Percentiles rank a stretch among this genome's conserved stretches.
These are phyloP conservation scores for Globia sparganii DNA, from an alignment of 2,888 invertebrate genomes.

Conservation along the genomic window DNA sequence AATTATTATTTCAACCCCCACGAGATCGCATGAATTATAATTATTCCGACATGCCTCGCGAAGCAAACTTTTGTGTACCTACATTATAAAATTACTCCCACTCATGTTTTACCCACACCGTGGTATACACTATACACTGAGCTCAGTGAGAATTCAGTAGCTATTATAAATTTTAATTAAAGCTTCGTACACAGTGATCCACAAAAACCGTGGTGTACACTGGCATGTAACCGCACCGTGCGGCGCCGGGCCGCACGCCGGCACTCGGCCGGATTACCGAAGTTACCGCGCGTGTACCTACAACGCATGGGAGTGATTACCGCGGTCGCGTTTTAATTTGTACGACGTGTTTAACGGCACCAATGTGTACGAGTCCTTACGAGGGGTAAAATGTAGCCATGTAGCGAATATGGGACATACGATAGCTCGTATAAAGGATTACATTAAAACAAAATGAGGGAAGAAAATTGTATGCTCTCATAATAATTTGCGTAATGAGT, in stretches of 20 bases:
- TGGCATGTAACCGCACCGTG: conserved; percentile 70
- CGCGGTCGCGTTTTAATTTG: conserved; percentile 88
- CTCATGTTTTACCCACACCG: conserved; percentile 55
- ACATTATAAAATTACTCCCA: conserved; percentile 67
- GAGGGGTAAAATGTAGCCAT: conserved; percentile 54
- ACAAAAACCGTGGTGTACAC: conserved; percentile 69
- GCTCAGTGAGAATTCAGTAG: conserved; percentile 68
- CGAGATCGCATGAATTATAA: conserved; percentile 58
- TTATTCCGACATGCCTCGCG: conserved; percentile 58
- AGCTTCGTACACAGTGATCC: conserved; percentile 69
- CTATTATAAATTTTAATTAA: conserved; percentile 73
- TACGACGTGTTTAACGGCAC: conserved; percentile 81
- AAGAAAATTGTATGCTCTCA: conserved; percentile 58
- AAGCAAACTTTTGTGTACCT: conserved; percentile 59
- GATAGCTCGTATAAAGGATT: conserved; percentile 65
- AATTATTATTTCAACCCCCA: conserved; percentile 48
- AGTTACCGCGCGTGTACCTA: conserved; percentile 68
- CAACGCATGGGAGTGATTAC: conserved; percentile 78
- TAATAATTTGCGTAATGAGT: conserved; percentile 51
- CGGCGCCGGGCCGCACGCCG: conserved; percentile 57
- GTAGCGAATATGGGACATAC: conserved; percentile 59
- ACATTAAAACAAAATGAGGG: conserved; percentile 66
- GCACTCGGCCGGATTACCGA: conserved; percentile 64
- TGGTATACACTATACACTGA: conserved; percentile 49
- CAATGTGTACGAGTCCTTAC: conserved; percentile 71